Conservation (phyloP, 2,113 vertebrate species). For the Microtus oregoni region DNA sequence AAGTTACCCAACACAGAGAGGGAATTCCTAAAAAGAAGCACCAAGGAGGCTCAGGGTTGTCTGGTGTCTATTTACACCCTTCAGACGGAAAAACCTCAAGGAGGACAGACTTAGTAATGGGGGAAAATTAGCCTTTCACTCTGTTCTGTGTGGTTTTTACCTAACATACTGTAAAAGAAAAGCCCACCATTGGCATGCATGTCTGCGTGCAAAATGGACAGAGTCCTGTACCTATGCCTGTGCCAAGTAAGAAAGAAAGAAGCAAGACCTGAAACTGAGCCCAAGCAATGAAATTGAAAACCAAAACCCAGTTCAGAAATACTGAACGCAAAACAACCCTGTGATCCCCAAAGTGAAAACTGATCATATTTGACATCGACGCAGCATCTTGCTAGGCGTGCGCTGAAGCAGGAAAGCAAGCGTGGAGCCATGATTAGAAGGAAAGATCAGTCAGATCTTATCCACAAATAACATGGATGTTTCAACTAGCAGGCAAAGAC, state of each 20-base stretch:
- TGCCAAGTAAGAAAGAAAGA: background rate
- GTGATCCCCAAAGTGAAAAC: background rate
- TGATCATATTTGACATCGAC: background rate
- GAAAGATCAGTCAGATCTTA: background rate
- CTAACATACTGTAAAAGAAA: background rate
- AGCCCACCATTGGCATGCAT: too few relatives aligned
- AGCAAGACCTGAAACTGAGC: background rate
- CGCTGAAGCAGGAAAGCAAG: slow-evolving; percentile 1
- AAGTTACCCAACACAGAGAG: background rate
- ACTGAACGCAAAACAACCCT: background rate
- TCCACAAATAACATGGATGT: background rate
- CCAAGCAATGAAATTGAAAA: background rate
- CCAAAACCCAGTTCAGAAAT: background rate
- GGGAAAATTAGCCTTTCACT: background rate
- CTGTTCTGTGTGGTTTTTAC: background rate
- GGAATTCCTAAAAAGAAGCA: background rate
- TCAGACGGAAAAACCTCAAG: background rate
- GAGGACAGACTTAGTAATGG: background rate
- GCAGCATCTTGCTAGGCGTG: background rate
- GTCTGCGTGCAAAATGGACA: too few relatives aligned
- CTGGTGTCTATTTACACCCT: background rate
- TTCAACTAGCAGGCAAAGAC: background rate
- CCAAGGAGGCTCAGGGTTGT: background rate
- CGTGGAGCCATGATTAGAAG: background rate
- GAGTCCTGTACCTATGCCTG: background rate